Conservation (phyloP, 2,888 invertebrate genomes). For the Therioaphis trifolii region DNA sequence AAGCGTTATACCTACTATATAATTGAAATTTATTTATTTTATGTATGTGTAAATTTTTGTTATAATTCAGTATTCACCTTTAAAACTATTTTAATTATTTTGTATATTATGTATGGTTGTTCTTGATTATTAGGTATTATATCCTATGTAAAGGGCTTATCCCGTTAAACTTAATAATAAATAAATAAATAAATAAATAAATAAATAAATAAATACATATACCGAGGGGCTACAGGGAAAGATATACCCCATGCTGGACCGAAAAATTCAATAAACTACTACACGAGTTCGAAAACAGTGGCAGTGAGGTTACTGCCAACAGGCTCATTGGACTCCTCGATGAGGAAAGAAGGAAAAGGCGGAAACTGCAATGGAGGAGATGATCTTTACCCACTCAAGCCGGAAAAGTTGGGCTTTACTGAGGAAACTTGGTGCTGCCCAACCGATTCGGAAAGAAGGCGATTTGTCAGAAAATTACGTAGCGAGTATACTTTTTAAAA, state of each 20-base stretch:
- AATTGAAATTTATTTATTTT: too few relatives aligned
- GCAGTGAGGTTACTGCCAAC: not conserved
- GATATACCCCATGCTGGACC: not conserved
- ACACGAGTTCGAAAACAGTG: not conserved
- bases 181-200: too few relatives aligned
- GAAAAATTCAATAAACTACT: not conserved
- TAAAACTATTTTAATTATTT: too few relatives aligned
- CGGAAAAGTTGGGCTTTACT: not conserved
- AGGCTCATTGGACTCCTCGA: not conserved
- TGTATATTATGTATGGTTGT: too few relatives aligned
- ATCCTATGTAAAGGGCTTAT: too few relatives aligned
- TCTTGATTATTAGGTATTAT: too few relatives aligned
- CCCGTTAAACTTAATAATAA: too few relatives aligned
- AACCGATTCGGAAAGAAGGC: not conserved
- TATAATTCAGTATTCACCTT: too few relatives aligned
- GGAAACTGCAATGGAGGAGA: not conserved
- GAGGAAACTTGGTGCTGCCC: not conserved
- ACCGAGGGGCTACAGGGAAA: not conserved
- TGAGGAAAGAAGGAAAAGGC: not conserved
- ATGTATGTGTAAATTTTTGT: too few relatives aligned
- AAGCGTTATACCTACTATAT: too few relatives aligned
- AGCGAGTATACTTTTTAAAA: not conserved
- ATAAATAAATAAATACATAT: too few relatives aligned
- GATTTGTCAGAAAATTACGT: not conserved
- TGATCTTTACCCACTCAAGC: conserved; percentile 16